These are phyloP conservation scores for Trichomycterus rosablanca DNA, from an alignment of 2,113 vertebrate genomes.

Conservation along the genomic window DNA sequence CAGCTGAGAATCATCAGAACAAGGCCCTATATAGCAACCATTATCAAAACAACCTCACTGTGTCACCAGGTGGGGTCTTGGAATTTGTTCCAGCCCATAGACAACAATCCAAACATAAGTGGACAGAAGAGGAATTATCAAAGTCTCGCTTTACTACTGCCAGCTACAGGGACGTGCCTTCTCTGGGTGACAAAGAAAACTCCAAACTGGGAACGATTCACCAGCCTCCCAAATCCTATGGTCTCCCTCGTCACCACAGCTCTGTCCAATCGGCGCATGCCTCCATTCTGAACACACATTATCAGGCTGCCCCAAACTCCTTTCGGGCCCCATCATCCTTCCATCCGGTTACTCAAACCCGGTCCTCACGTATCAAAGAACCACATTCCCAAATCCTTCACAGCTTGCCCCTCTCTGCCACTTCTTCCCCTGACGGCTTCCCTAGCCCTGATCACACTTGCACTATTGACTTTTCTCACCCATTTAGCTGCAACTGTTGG, in stretches of 20 bases:
- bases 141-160: constrained; percentile 37
- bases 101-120: constrained; percentile 53
- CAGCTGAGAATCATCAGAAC: constrained; percentile 47
- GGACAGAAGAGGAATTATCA: constrained; percentile 52
- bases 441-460: constrained; percentile 74
- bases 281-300: constrained; percentile 62
- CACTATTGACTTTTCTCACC: constrained; percentile 69
- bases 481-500: constrained; percentile 74
- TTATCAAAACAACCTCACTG: constrained; percentile 54
- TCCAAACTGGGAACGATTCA: constrained; percentile 67
- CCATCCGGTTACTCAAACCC: constrained; percentile 54
- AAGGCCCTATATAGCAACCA: constrained; percentile 39
- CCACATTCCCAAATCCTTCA: constrained; percentile 58
- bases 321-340: constrained; percentile 46
- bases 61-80: constrained; percentile 59
- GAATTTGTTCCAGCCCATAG: constrained; percentile 67
- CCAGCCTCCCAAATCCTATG: constrained; percentile 58
- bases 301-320: constrained; percentile 47
- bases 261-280: constrained; percentile 64
- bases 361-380: constrained; percentile 52
- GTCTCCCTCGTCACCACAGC: constrained; percentile 59
- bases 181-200: constrained; percentile 62
- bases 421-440: constrained; percentile 61
- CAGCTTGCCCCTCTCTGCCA: constrained; percentile 59
- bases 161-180: constrained; percentile 51